phyloP scores from a whole-genome alignment of 2,797 vertebrate species.

The Acanthornis magna region DNA sequence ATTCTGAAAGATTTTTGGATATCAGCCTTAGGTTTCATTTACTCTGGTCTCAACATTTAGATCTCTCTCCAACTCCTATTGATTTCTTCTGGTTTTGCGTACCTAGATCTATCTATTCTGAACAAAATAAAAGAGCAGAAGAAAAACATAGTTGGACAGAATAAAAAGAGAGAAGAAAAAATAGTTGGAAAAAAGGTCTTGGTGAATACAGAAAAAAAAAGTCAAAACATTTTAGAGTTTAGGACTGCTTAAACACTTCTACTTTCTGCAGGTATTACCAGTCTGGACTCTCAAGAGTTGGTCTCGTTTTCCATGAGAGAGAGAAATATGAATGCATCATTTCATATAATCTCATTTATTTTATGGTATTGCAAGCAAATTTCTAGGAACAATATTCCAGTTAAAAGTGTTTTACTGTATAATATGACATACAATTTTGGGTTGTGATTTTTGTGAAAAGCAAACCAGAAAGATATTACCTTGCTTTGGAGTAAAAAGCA shows the following conservation, averaged over 20 bases:
- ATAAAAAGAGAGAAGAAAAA: background rate
- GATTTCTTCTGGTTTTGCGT: background rate
- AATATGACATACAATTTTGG: background rate
- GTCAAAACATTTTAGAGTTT: background rate
- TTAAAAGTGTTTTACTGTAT: background rate
- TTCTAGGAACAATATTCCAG: background rate
- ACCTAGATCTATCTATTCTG: background rate
- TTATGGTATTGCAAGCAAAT: background rate
- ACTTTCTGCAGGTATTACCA: background rate
- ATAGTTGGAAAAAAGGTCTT: background rate
- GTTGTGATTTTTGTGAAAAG: background rate
- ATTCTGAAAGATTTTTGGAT: background rate
- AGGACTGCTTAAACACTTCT: background rate
- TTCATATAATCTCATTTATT: background rate
- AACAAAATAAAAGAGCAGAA: background rate
- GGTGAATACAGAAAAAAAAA: background rate
- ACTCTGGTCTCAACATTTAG: background rate
- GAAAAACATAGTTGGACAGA: background rate
- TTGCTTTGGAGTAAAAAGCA: background rate
- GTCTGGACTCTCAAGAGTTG: background rate
- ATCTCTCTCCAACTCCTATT: background rate
- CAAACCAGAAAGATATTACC: background rate
- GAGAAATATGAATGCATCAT: background rate
- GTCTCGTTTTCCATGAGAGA: background rate
- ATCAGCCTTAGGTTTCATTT: background rate